Evolutionary conservation across 2,113 vertebrate species (phyloP).

Genomic region (Rhinopithecus roxellana): DNA sequence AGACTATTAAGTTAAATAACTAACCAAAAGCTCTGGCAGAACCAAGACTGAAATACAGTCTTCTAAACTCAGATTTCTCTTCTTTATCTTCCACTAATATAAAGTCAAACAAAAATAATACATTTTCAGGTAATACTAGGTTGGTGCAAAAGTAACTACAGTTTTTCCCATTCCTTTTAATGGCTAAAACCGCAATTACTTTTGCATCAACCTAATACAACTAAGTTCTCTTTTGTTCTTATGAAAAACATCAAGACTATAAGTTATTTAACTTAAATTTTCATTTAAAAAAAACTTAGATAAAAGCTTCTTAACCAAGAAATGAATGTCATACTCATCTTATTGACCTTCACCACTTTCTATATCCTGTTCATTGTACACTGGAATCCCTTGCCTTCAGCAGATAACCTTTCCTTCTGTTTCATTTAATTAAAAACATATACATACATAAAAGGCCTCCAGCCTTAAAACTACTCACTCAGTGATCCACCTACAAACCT

Average conservation of each 20-base stretch:
- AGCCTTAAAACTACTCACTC: background rate
- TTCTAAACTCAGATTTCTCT: background rate
- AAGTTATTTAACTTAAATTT: constrained; percentile 33
- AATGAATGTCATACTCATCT: background rate
- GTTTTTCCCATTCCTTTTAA: too few species aligned
- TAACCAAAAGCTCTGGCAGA: constrained; percentile 11
- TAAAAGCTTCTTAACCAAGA: constrained; percentile 31
- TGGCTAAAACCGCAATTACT: too few species aligned
- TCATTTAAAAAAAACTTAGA: background rate
- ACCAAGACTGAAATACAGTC: background rate
- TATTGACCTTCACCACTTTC: background rate
- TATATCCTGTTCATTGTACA: background rate
- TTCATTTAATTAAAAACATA: background rate
- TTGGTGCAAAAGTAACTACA: too few species aligned
- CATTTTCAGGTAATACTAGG: background rate
- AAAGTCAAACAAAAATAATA: background rate
- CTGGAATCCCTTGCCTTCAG: background rate
- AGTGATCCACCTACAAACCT: background rate
- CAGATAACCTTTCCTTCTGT: background rate
- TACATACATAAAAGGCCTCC: background rate
- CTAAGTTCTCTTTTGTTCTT: constrained; percentile 18
- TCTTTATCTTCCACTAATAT: background rate
- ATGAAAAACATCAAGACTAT: background rate
- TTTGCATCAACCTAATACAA: background rate
- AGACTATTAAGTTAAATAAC: background rate